A percentile compares a stretch with the other conserved stretches of the same genome.
These are phyloP conservation scores for Heliconius hermathena DNA, from an alignment of 1,140 invertebrate species.

Conservation along the genomic window DNA sequence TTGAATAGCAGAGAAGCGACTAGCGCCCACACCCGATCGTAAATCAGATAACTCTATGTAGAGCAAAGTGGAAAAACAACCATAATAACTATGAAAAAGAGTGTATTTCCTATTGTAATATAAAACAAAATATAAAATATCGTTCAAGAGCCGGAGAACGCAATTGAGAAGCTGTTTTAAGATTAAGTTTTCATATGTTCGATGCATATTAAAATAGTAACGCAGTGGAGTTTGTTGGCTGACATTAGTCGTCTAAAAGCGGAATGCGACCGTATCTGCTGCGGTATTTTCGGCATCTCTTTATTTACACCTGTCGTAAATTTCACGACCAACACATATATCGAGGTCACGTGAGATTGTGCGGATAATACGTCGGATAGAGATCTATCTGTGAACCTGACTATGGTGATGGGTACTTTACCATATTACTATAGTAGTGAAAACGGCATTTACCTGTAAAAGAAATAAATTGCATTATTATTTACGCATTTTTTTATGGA, in stretches of 20 bases:
- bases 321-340: conserved; percentile 50
- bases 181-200: conserved; percentile 74
- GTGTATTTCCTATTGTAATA: conserved; percentile 29
- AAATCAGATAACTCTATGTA: conserved; percentile 62
- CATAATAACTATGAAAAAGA: conserved; percentile 48
- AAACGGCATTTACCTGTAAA: background rate
- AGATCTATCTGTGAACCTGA: background rate
- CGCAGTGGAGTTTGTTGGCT: conserved; percentile 64
- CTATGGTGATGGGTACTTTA: background rate
- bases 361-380: background rate
- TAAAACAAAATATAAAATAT: conserved; percentile 45
- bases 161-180: conserved; percentile 67
- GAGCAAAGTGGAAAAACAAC: conserved; percentile 46
- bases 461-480: background rate
- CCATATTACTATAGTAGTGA: background rate
- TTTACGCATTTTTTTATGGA: no score
- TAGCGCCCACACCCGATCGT: conserved; percentile 65
- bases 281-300: conserved; percentile 65
- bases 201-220: background rate
- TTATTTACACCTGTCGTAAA: conserved; percentile 71
- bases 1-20: conserved; percentile 62
- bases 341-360: conserved; percentile 34
- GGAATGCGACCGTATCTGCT: conserved; percentile 54
- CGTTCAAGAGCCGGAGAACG: conserved; percentile 58
- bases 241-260: conserved; percentile 47